These are phyloP conservation scores for Fregata magnificens DNA, from an alignment of 2,113 vertebrate genomes.

Conservation along the genomic window DNA sequence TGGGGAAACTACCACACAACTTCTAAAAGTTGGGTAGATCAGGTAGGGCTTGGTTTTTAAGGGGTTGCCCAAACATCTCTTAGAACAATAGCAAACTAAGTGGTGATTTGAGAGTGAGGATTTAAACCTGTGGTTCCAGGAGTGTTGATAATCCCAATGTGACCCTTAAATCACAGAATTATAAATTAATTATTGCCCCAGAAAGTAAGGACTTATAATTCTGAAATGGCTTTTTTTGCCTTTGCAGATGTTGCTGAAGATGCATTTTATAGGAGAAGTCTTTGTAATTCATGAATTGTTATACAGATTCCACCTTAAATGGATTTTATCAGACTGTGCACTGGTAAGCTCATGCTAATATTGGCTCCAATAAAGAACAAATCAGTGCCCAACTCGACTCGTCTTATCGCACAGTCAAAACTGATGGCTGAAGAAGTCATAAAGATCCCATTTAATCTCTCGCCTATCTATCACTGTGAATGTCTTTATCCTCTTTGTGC, in stretches of 20 bases:
- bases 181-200: neutral
- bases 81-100: neutral
- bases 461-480: constrained; percentile 88
- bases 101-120: neutral
- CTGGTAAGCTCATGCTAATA: constrained; percentile 82
- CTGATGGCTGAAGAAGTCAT: constrained; percentile 91
- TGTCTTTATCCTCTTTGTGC: constrained; percentile 89
- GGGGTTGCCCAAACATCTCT: neutral
- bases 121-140: neutral
- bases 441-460: constrained; percentile 95
- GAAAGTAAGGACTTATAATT: neutral
- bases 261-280: neutral
- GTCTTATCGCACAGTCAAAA: constrained; percentile 88
- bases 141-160: neutral
- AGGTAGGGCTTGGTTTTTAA: neutral
- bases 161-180: neutral
- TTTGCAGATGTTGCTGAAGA: neutral
- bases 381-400: constrained; percentile 82
- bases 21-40: neutral
- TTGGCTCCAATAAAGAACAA: constrained; percentile 89
- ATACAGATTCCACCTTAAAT: constrained; percentile 85
- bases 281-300: neutral
- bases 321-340: constrained; percentile 76
- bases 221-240: neutral
- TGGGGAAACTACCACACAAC: neutral